Base-by-base conservation (phyloP, 1,140 invertebrate genomes). In the Euschistus heros region DNA sequence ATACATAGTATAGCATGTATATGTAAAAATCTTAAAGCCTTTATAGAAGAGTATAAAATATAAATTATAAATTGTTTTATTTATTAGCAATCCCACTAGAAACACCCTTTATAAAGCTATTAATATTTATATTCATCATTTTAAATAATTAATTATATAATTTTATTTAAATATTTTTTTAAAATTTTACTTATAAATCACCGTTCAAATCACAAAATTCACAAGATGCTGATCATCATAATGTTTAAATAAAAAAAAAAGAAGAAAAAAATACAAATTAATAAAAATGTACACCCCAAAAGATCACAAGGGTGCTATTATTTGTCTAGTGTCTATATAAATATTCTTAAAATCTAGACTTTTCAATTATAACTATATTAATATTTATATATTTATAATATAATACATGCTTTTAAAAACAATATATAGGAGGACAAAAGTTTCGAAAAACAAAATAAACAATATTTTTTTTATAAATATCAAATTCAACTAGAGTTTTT, bases 401-500 rank as follows among this genome's bases (percentile, higher is more conserved):
- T 65, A 65, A 65, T 65, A 65, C 64, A 63, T 63, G 62, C 62
- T 47, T 63, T 63, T 63, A n/a, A 63, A 63, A 65, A 52, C 52
- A 64, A 54, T 33, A 52, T 27, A 33, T 27, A 33, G 33, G 57
- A 65, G 47, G 22, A 46, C 22, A 42, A 24, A 42, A 30, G 52
- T 65, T 55, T 52, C 18, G 18, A 57, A 47, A 57, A 65, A 65
- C 27, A 66, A 50, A 65, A 65, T 57, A 65, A 65, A 22, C 46
- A 30, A 64, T 30, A 27, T 18, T 63, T 63, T 46, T 54, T 24
- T 30, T 42, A 61, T 61, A 50, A 22, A 59, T 46, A 66, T 61
- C 55, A 62, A 66, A 66, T 66, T 66, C 37, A 66, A 66, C 64
- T 66, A 66, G 64, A 61, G 64, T 66, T 55, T 54, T 62, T 62